Conservation (phyloP, 2,888 invertebrate species). For the Chrysolina americana region DNA sequence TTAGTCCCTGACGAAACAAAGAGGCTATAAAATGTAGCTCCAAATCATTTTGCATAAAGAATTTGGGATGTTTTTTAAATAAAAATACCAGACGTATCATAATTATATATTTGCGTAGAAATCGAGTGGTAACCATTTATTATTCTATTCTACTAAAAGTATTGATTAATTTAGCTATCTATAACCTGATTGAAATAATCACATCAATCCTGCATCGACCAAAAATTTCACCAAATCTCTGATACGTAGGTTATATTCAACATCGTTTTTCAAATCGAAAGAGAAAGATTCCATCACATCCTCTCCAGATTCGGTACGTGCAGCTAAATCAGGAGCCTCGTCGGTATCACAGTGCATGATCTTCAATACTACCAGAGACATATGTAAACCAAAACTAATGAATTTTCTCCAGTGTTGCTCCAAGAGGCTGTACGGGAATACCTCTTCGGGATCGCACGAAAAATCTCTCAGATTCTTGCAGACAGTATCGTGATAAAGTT, state of each 20-base stretch:
- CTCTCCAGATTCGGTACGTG: neutral
- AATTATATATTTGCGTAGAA: no score
- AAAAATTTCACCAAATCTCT: neutral
- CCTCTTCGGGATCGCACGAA: slow-evolving; percentile 51
- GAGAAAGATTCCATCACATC: neutral
- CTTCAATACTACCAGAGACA: slow-evolving; percentile 32
- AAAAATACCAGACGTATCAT: no score
- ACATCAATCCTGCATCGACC: neutral
- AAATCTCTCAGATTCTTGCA: slow-evolving; percentile 49
- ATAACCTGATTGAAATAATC: neutral
- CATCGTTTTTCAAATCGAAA: neutral
- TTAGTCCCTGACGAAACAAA: no score
- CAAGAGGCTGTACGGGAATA: slow-evolving; percentile 46
- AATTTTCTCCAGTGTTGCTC: slow-evolving; percentile 37
- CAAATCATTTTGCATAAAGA: no score
- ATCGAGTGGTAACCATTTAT: no score
- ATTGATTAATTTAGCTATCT: no score
- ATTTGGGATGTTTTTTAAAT: no score
- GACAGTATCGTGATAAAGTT: slow-evolving; percentile 55
- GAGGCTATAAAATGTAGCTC: no score
- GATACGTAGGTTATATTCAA: neutral
- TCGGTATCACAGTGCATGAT: slow-evolving; percentile 33
- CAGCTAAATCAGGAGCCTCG: slow-evolving; percentile 29
- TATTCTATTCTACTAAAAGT: no score
- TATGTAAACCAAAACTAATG: slow-evolving; percentile 25